A percentile compares a stretch with the other conserved stretches of the same genome.
Evolutionary conservation across 2,888 invertebrate genomes (phyloP).

Genomic region (Epinotia demarniana): DNA sequence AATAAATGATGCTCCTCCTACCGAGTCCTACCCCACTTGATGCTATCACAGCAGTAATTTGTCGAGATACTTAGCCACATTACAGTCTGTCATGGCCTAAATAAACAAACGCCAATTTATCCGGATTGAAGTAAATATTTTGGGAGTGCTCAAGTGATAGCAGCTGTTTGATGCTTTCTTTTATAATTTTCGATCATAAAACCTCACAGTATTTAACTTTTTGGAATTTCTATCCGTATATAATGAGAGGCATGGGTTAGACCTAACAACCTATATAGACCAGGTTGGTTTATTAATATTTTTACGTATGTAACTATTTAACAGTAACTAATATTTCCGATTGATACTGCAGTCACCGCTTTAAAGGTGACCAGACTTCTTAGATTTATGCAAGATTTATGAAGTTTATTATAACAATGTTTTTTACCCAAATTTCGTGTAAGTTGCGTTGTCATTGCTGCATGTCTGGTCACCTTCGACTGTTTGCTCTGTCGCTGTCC

Average conservation of each 20-base stretch:
- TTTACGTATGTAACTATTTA: constrained; percentile 56
- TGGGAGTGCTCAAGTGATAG: not conserved
- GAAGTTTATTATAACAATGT: constrained; percentile 7
- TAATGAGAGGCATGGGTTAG: constrained; percentile 69
- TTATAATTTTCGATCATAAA: not conserved
- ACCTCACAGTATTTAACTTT: constrained; percentile 2
- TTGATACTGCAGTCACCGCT: constrained; percentile 75
- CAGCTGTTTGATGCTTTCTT: constrained; percentile 12
- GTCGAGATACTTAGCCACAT: not conserved
- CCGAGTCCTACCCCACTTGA: constrained; percentile 8
- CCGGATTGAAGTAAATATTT: not conserved
- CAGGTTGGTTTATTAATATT: constrained; percentile 66
- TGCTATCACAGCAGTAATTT: constrained; percentile 9
- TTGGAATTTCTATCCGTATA: constrained; percentile 44
- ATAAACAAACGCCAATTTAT: not conserved
- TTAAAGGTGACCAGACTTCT: constrained; percentile 80
- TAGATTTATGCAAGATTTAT: constrained; percentile 38
- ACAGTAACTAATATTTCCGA: constrained; percentile 56
- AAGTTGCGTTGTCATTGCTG: constrained; percentile 70
- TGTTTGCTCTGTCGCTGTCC: constrained; percentile 55
- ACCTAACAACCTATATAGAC: constrained; percentile 76
- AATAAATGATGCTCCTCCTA: not conserved
- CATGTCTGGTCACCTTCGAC: constrained; percentile 83
- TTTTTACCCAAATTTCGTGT: constrained; percentile 14
- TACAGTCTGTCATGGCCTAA: not conserved